phyloP scores from a whole-genome alignment of 2,113 vertebrate genomes.

The Melanocharis versteri region DNA sequence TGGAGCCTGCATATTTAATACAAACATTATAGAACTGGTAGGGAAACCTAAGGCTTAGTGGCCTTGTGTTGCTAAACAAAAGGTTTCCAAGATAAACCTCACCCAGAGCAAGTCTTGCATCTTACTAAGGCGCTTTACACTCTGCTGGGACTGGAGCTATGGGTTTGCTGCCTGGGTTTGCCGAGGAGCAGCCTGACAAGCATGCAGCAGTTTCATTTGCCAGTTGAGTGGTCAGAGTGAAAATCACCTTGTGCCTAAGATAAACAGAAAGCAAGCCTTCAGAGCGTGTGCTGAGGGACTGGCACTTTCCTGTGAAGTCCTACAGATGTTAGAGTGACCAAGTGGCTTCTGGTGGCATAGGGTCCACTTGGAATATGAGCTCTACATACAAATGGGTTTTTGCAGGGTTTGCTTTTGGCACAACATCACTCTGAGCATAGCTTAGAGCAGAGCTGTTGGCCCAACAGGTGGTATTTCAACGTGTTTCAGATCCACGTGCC shows the following conservation, averaged over 20 bases:
- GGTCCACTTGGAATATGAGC: background rate
- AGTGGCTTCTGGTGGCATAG: background rate
- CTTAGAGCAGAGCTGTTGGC: background rate
- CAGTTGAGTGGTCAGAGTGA: fast-evolving
- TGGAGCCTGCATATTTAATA: background rate
- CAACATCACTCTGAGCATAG: background rate
- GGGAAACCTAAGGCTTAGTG: background rate
- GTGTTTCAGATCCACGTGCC: background rate
- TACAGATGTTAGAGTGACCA: background rate
- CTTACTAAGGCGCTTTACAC: background rate
- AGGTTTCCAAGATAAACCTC: background rate
- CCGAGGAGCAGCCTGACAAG: background rate
- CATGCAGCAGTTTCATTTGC: background rate
- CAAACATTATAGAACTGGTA: background rate
- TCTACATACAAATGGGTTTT: background rate
- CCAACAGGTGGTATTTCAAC: background rate
- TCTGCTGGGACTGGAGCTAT: background rate
- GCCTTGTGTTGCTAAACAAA: background rate
- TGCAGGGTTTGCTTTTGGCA: background rate
- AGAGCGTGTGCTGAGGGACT: background rate
- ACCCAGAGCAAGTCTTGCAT: background rate
- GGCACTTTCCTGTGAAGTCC: background rate
- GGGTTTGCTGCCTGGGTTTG: background rate
- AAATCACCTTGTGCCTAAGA: background rate
- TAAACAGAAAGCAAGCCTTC: background rate